Percentiles rank a stretch among this genome's conserved stretches.
phyloP scores from a whole-genome alignment of 2,797 vertebrate species.

The Ctenopoma multispine region DNA sequence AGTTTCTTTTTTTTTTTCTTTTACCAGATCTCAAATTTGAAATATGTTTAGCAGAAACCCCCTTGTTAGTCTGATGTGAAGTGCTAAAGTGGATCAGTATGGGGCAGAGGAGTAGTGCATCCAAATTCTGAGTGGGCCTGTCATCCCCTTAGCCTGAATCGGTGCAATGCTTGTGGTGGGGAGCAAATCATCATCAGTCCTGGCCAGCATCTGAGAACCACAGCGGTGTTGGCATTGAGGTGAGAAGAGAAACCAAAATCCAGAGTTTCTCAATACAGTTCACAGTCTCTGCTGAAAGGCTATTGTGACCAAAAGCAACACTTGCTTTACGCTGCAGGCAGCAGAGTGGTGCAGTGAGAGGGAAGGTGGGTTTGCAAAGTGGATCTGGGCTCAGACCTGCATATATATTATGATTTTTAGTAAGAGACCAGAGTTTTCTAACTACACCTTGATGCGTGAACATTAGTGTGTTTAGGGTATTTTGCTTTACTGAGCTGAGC shows the following conservation, averaged over 20 bases:
- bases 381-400: conserved; percentile 21
- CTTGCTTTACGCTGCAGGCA: conserved; percentile 16
- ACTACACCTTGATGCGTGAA: no score
- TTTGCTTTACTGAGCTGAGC: no score
- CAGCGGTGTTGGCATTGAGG: conserved; percentile 74
- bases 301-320: conserved; percentile 66
- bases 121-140: conserved; percentile 65
- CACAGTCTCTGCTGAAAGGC: conserved; percentile 48
- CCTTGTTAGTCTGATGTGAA: conserved; percentile 25
- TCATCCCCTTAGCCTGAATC: conserved; percentile 65
- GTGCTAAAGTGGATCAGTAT: conserved; percentile 58
- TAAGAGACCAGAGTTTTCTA: no score
- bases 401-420: no score
- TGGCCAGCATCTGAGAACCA: conserved; percentile 63
- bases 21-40: conserved; percentile 35
- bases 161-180: conserved; percentile 53
- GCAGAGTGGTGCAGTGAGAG: conserved; percentile 9
- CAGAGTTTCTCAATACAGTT: conserved; percentile 59
- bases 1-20: conserved; percentile 11
- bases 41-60: conserved; percentile 41
- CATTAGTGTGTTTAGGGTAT: no score
- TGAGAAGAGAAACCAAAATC: conserved; percentile 72
- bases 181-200: conserved; percentile 69
- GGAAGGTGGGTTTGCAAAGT: conserved; percentile 11
- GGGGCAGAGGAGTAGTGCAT: conserved; percentile 45